Base-by-base conservation (phyloP, 2,113 vertebrate genomes). In the Ranitomeya variabilis region DNA sequence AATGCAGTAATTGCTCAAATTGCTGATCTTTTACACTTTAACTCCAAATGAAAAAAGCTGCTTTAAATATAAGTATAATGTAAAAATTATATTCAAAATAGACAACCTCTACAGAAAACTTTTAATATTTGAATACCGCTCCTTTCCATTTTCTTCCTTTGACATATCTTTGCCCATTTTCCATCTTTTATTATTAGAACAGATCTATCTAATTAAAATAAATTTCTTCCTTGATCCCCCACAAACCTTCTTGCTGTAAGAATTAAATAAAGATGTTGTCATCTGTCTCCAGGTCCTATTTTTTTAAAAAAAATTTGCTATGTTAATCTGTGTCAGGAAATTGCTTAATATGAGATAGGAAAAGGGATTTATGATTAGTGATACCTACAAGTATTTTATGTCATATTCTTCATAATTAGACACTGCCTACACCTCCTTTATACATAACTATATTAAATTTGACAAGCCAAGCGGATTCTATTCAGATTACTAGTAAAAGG, bases 201-300 rank as follows among this genome's bases (percentile, higher is more conserved):
- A 45, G 37, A 45, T 4, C 37, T 45, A 4, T 45, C 37, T 45
- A 3, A 45, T 45, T 45, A 3, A 45, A 45, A 2, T 45, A 4
- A 45, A 45, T 5, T 2, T 45, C 37, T 45, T 45, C 37, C 37
- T 4, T 71, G 67, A 23, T 15, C 8, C 55, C 79, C 55, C 26
- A 2, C 23, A 1, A 15, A 62, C 5, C 55, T 18, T 59, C 14
- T 55, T 54, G 18, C 76, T 54, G n/a, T 21, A n/a, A 78, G 45
- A 78, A 80, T 80, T 7, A 80, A 57, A 37, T 26, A 60, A 81
- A 62, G 26, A 23, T 31, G 26, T 64, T 37, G 16, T 60, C 80
- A 82, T 82, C 26, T 82, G 59, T 64, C 59, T 62, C 3, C 13
- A 82, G 18, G 26, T 64, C 31, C 18, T 82, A 64, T 82, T 66